A percentile compares a stretch with the other conserved stretches of the same genome.
Evolutionary conservation across 1,140 invertebrate species (phyloP).

Genomic region (Lucilia cuprina): DNA sequence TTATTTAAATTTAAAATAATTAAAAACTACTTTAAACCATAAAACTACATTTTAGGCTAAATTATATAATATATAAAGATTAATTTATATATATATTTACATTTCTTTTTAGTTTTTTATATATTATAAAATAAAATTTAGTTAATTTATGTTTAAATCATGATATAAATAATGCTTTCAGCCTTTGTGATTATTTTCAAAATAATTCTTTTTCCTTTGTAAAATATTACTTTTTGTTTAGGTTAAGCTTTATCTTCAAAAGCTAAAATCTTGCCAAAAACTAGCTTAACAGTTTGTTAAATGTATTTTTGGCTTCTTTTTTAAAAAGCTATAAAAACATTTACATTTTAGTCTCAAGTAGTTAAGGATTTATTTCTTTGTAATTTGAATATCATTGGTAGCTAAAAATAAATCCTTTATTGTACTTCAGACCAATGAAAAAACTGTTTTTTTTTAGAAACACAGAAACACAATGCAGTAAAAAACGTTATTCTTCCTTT

Average conservation of each 20-base stretch:
- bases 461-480: background rate
- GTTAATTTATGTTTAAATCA: background rate
- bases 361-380: background rate
- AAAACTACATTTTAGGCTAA: background rate
- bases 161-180: constrained; percentile 11
- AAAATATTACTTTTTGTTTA: too few relatives aligned
- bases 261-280: constrained; percentile 22
- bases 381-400: background rate
- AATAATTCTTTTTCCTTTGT: background rate
- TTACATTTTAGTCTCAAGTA: background rate
- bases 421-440: background rate
- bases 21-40: constrained; percentile 11
- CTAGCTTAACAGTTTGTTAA: background rate
- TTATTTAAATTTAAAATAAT: background rate
- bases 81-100: constrained; percentile 4
- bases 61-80: background rate
- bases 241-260: background rate
- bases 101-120: background rate
- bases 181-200: background rate
- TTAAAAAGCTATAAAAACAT: background rate
- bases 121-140: background rate
- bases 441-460: background rate
- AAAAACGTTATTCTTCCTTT: background rate
- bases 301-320: background rate
- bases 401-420: background rate